A percentile compares a stretch with the other conserved stretches of the same genome.
These are phyloP conservation scores for Hippocampus zosterae DNA, from an alignment of 2,113 vertebrate genomes.

Conservation along the genomic window DNA sequence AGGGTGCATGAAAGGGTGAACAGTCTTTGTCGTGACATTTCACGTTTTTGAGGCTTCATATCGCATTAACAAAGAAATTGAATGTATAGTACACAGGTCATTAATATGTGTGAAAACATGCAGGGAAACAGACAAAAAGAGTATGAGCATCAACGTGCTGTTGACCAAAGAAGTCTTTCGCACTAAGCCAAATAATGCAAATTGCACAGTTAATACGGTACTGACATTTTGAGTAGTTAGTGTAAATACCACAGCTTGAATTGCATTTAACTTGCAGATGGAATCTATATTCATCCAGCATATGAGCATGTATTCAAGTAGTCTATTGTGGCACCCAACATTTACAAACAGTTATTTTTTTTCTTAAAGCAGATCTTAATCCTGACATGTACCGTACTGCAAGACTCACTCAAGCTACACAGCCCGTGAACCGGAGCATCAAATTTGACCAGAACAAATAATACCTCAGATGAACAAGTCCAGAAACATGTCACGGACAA, in stretches of 20 bases:
- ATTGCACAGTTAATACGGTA: no score
- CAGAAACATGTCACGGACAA: no score
- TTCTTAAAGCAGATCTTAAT: not conserved
- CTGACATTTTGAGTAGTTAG: no score
- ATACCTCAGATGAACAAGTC: not conserved
- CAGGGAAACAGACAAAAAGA: not conserved
- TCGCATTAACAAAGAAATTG: not conserved
- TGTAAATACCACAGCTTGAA: no score
- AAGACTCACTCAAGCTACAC: not conserved
- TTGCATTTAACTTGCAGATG: no score
- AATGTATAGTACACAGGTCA: not conserved
- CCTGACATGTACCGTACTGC: no score
- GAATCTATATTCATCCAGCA: no score
- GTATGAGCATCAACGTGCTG: not conserved
- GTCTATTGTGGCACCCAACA: not conserved
- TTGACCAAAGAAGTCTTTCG: not conserved
- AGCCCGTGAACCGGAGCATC: not conserved
- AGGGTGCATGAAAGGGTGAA: no score
- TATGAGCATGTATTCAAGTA: not conserved
- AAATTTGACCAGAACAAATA: not conserved
- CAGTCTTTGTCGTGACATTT: not conserved
- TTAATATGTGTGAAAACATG: not conserved
- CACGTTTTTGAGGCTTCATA: not conserved
- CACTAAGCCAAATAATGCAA: no score
- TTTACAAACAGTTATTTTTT: not conserved